A percentile compares a stretch with the other conserved stretches of the same genome.
phyloP scores from a whole-genome alignment of 2,113 vertebrate species.

The Furnarius figulus region DNA sequence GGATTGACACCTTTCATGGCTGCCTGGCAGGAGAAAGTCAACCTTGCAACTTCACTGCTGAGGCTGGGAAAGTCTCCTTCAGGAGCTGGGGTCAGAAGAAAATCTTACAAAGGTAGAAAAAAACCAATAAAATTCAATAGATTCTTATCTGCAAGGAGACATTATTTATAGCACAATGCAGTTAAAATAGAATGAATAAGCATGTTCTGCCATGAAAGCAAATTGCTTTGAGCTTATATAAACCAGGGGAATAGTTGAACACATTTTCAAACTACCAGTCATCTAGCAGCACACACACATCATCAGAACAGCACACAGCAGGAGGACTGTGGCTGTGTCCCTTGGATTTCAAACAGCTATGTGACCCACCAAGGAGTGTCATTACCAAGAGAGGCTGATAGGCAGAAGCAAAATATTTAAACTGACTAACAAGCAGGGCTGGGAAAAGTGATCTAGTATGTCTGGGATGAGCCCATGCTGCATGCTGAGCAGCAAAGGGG shows the following conservation, averaged over 20 bases:
- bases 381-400: neutral
- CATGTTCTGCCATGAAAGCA: conserved; percentile 15
- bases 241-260: conserved; percentile 14
- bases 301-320: neutral
- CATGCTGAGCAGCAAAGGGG: neutral
- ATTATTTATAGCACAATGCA: conserved; percentile 37
- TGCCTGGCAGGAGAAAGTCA: neutral
- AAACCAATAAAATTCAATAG: neutral
- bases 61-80: neutral
- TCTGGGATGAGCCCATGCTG: neutral
- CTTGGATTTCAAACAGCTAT: neutral
- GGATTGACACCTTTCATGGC: neutral
- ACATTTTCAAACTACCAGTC: neutral
- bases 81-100: neutral
- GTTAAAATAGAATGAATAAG: conserved; percentile 40
- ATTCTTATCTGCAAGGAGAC: conserved; percentile 14
- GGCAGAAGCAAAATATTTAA: neutral
- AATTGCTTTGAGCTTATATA: conserved; percentile 46
- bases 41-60: neutral
- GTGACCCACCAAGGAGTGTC: neutral
- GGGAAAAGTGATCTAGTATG: neutral
- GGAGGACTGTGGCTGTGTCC: neutral
- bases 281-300: neutral
- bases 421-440: neutral
- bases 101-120: neutral